Base-by-base conservation (phyloP, 2,113 vertebrate species). In the Siniperca chuatsi region DNA sequence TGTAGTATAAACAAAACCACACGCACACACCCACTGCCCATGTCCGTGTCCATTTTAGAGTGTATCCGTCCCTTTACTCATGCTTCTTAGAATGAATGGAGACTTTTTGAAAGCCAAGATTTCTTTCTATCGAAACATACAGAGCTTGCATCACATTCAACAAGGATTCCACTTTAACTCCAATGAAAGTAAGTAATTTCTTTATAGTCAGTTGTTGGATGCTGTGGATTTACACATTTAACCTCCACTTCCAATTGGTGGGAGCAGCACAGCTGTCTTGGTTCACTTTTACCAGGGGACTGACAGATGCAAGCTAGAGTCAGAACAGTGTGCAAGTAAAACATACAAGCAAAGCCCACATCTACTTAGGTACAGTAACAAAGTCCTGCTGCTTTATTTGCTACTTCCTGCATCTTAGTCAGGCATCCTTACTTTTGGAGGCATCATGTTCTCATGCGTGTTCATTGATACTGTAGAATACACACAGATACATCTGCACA, bases 401-500 rank as follows among this genome's bases (percentile, higher is more conserved):
- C 40, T 62, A 55, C 58, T 69, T 25, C 11, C 79, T 52, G 25
- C 62, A 62, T 65, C 44, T 54, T 54, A 54, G 52, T 54, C 18
- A 21, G 18, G 52, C 52, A 48, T 6, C 46, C 46, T 48, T 48
- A 48, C 42, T 68, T 42, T 52, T 29, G 20, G 33, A 84, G 48
- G 81, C 72, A 33, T 62, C 23, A n/a, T 42, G 3, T 75, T 75
- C 72, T 23, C 77, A 25, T 46, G 75, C 8, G 5, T 67, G 74
- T 70, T 86, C 83, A 82, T 84, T 91, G 82, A 89, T 85, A 86
- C 23, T 76, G 78, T 33, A 20, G 69, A 69, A 87, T 89, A 84
- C 86, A 89, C 85, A 82, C 61, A 61, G 79, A 88, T 79, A 74
- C 64, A 83, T 85, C 66, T 58, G 52, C 52, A 72, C 82, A 90